These are phyloP conservation scores for Dromococcyx pavoninus DNA, from an alignment of 2,797 vertebrate species.

Conservation along the genomic window DNA sequence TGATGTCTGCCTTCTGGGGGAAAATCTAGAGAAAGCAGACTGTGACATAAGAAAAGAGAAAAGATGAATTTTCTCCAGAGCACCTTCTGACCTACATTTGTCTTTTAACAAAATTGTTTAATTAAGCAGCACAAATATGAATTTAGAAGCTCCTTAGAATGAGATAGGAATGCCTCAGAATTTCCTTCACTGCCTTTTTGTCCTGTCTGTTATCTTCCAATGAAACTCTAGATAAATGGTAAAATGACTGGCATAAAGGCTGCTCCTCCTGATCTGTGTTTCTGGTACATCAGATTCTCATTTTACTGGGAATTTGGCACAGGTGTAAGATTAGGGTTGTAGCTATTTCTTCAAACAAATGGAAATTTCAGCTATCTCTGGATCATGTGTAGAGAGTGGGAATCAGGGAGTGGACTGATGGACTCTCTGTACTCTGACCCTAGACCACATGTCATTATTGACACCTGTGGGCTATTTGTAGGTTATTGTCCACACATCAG, in stretches of 20 bases:
- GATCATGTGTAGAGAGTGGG: not conserved
- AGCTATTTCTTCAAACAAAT: not conserved
- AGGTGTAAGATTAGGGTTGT: rapidly evolving
- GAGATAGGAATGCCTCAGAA: not conserved
- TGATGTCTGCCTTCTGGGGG: not conserved
- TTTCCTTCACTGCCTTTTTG: not conserved
- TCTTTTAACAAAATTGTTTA: not conserved
- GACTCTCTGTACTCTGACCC: not conserved
- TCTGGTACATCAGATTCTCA: not conserved
- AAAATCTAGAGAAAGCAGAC: not conserved
- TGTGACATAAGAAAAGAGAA: not conserved
- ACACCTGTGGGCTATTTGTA: not conserved
- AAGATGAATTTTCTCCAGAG: not conserved
- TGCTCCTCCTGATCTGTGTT: not conserved
- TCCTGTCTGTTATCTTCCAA: not conserved
- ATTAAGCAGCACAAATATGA: not conserved
- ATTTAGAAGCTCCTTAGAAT: not conserved
- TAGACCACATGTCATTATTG: not conserved
- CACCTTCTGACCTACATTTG: not conserved
- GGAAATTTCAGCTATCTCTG: not conserved
- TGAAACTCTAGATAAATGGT: not conserved
- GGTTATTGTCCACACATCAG: not conserved
- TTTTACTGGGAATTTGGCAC: not conserved
- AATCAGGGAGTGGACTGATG: not conserved
- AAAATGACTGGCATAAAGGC: not conserved